phyloP scores from a whole-genome alignment of 2,888 invertebrate species.

The Pristionchus maxplancki region DNA sequence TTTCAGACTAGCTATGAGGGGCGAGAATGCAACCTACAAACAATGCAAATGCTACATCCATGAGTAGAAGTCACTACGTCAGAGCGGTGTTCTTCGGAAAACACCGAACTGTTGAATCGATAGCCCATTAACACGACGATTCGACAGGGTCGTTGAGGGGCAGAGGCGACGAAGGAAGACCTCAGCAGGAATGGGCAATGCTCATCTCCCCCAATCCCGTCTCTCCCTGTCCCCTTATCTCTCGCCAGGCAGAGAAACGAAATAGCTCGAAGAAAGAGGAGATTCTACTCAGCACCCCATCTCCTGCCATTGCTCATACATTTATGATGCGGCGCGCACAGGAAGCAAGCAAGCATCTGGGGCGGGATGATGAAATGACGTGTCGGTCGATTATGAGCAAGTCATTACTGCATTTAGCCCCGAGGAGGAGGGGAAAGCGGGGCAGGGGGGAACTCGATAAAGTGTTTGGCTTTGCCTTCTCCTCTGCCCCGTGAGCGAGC shows the following conservation, averaged over 20 bases:
- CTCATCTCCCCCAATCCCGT: no score
- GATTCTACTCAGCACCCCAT: background rate
- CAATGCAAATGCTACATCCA: background rate
- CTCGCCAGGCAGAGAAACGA: background rate
- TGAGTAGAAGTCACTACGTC: no score
- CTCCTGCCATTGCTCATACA: slow-evolving; percentile 40
- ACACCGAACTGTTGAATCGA: background rate
- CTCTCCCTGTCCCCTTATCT: no score
- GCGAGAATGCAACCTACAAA: background rate
- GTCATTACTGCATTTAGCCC: background rate
- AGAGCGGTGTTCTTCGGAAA: background rate
- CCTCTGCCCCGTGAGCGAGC: background rate
- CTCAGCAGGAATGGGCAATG: no score
- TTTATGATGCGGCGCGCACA: background rate
- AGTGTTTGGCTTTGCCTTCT: slow-evolving; percentile 12
- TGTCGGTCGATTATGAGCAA: background rate
- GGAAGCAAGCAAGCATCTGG: background rate
- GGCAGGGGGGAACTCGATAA: background rate
- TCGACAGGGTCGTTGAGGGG: no score
- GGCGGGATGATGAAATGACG: background rate
- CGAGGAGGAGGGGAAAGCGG: background rate
- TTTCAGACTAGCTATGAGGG: background rate
- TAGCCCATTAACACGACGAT: no score
- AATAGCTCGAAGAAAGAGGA: background rate
- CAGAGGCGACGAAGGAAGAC: no score